Evolutionary conservation across 2,888 invertebrate genomes (phyloP), one percentile per base, ranked within the genome.

Genomic region (Hypercompe scribonia): DNA sequence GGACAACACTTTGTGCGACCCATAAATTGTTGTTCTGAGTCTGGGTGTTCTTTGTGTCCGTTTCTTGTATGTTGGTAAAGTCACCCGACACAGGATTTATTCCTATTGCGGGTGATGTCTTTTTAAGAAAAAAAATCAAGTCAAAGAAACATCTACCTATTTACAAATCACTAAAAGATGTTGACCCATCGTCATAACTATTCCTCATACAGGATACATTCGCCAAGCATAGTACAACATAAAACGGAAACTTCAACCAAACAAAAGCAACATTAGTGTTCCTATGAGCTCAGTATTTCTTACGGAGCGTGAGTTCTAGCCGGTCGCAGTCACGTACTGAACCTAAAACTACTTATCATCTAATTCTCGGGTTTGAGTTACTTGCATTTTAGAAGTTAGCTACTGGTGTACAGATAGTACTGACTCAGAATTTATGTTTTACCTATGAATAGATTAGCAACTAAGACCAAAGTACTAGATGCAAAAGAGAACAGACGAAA

Each of bases 241-340:
- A 34, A 15, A 68, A 68, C 50, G 24, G 50, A 54, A 5, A 34
- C 50, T 34, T 0, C 8, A 50, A 68, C 36, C n/a, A 54, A 68
- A 54, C 68, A 54, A 28, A 33, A 33, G 46, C 33, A 67, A n/a
- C 34, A 46, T 39, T 65, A 66, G 28, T 66, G 31, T 39, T n/a
- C 24, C 46, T 21, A 50, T 2, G 50, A 15, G 34, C 18, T n/a
- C 68, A n/a, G 36, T 68, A 68, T 54, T 61, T 66, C 54, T 58
- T 64, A 36, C 36, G 31, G 73, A 79, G 84, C 86, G 88, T 88
- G 88, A 83, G 83, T 79, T 13, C 65, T 10, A n/a, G 54, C 64
- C 70, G 10, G 31, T 58, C 28, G 15, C 18, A 79, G 79, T 83
- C 86, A 87, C 86, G 86, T 83, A 71, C 77, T 28, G 84, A 78